Evolutionary conservation across 1,140 invertebrate species (phyloP), one percentile per base, ranked within the genome.

Genomic region (Piezodorus guildinii): DNA sequence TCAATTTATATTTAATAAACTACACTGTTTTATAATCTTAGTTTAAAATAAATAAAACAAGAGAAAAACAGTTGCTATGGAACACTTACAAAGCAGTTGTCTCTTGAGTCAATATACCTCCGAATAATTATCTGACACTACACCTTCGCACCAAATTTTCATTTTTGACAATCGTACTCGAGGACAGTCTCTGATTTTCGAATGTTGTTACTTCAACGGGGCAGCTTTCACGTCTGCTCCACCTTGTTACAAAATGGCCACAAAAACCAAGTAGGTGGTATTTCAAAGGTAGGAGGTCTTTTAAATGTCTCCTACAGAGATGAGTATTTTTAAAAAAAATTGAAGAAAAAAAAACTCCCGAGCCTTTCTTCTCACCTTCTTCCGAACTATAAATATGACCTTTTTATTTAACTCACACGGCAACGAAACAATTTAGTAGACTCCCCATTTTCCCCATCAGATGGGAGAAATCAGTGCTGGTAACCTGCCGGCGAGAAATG

Each of bases 231-330:
- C 30, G 30, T 39, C 30, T 39, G 44, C 60, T 61, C 60, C 60
- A 61, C 60, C 60, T 61, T 46, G 30, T 15, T 39, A 61, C 60
- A 61, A 61, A 61, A 61, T 61, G 60, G 60, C 60, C 19, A 43
- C n/a, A 56, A 23, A n/a, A 17, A n/a, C 58, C 60, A 61, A 61
- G 60, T 61, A 61, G 60, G 60, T 45, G 60, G 60, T 44, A 25
- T 56, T 27, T 56, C 17, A 6, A 3, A 45, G 45, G 60, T 25
- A 44, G 43, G 60, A 46, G 60, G 44, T 43, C 58, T n/a, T 17
- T 44, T 17, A 15, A 15, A 17, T 8, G 21, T 25, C 60, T 30
- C 58, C 30, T 16, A 46, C 60, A 44, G 60, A n/a, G 43, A 61
- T 25, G 34, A 10, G 12, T 39, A 39, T 12, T 30, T 30, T 39